Percentiles rank a stretch among this genome's conserved stretches.
Conservation (phyloP, 2,113 vertebrate genomes). For the Hepsetus odoe region DNA sequence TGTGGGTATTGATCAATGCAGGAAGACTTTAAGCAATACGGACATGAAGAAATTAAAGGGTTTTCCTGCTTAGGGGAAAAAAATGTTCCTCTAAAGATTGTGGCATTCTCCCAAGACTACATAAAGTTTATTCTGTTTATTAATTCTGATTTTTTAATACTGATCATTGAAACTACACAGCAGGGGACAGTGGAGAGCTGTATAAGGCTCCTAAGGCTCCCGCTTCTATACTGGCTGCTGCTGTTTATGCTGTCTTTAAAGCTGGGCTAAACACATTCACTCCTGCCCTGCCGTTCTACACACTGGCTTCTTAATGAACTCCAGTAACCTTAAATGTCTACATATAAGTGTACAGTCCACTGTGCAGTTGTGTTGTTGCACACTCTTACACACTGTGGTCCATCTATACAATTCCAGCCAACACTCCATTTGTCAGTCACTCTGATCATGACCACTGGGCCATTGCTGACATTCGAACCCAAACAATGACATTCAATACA, state of each 20-base stretch:
- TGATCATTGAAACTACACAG: not conserved
- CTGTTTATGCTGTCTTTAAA: not conserved
- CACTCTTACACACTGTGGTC: no score
- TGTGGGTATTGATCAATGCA: not conserved
- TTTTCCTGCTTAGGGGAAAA: not conserved
- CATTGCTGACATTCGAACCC: no score
- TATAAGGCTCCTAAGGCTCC: not conserved
- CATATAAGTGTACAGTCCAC: no score
- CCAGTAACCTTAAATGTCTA: no score
- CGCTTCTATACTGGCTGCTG: not conserved
- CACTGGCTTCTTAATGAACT: no score
- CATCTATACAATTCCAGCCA: no score
- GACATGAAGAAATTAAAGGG: not conserved
- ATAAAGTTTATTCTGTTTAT: not conserved
- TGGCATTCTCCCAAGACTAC: not conserved
- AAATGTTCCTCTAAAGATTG: not conserved
- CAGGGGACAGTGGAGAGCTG: not conserved
- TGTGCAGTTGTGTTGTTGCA: no score
- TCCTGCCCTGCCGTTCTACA: no score
- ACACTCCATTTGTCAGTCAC: no score
- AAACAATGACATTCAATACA: no score
- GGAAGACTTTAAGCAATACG: not conserved
- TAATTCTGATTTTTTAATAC: not conserved
- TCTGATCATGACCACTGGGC: no score
- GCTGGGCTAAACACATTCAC: no score